Evolutionary conservation across 2,888 invertebrate species (phyloP).

Genomic region (Drosophila dives): DNA sequence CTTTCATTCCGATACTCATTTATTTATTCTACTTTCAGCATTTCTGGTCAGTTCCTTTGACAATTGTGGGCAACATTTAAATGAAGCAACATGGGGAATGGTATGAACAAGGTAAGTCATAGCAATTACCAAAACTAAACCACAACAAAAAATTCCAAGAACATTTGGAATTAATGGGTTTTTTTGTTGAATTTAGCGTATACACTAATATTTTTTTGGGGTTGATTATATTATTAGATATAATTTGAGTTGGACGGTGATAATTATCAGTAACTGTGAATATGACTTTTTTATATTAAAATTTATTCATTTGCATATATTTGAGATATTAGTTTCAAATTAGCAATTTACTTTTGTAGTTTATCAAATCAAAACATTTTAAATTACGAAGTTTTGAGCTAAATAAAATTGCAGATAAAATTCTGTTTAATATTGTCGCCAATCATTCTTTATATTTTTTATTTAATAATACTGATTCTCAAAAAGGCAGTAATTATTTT

Average conservation of each 20-base stretch:
- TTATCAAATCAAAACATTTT: not conserved
- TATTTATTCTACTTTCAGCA: slow-evolving; percentile 44
- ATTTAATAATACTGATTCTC: not conserved
- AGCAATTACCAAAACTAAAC: not conserved
- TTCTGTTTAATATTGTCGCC: not conserved
- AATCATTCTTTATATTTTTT: not conserved
- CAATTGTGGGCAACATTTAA: slow-evolving; percentile 73
- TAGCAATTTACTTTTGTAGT: not conserved
- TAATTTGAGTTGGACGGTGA: not conserved
- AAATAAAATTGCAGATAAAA: not conserved
- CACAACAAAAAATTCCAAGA: not conserved
- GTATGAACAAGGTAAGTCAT: slow-evolving; percentile 94
- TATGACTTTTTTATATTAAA: too few species aligned
- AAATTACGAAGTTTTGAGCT: not conserved
- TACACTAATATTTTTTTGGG: not conserved
- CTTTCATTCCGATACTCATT: not conserved
- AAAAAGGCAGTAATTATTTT: too few species aligned
- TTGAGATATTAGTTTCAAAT: not conserved
- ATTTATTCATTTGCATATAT: not conserved
- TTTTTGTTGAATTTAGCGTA: too few species aligned
- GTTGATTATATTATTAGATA: not conserved
- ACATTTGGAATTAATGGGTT: not conserved
- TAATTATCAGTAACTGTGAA: not conserved
- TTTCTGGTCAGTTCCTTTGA: slow-evolving; percentile 53
- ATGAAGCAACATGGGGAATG: slow-evolving; percentile 91